phyloP scores from a whole-genome alignment of 2,797 vertebrate genomes.

The Enteromius mattozi region DNA sequence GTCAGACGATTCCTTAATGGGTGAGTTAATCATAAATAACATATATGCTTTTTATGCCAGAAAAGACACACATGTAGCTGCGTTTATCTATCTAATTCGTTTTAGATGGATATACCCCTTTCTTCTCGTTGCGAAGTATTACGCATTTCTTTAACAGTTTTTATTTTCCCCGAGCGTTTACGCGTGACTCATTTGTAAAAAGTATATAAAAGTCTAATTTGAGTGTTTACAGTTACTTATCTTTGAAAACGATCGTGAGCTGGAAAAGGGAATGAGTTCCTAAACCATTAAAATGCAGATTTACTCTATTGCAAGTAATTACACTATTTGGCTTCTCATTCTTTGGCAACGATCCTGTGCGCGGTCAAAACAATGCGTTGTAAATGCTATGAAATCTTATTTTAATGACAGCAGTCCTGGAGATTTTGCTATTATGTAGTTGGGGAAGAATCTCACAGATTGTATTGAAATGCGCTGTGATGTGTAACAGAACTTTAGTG shows the following conservation, averaged over 20 bases:
- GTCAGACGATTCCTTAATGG: constrained; percentile 22
- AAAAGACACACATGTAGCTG: constrained; percentile 14
- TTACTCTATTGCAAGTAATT: background rate
- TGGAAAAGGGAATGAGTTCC: background rate
- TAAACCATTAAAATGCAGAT: background rate
- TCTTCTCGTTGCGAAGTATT: background rate
- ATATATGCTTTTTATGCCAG: background rate
- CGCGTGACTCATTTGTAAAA: background rate
- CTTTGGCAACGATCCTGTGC: background rate
- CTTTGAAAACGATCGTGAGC: background rate
- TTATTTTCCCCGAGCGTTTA: background rate
- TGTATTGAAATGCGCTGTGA: constrained; percentile 5
- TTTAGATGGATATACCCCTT: background rate
- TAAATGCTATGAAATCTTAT: background rate
- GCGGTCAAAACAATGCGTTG: background rate
- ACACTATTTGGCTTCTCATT: background rate
- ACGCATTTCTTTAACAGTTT: background rate
- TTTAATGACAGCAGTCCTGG: background rate
- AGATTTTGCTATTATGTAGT: background rate
- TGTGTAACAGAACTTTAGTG: constrained; percentile 25
- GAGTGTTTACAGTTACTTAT: background rate
- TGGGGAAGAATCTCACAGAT: background rate
- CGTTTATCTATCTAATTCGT: background rate
- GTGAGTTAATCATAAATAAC: constrained; percentile 27
- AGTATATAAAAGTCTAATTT: constrained; percentile 13